Base-by-base conservation (phyloP, 2,113 vertebrate species). In the Colossoma macropomum region DNA sequence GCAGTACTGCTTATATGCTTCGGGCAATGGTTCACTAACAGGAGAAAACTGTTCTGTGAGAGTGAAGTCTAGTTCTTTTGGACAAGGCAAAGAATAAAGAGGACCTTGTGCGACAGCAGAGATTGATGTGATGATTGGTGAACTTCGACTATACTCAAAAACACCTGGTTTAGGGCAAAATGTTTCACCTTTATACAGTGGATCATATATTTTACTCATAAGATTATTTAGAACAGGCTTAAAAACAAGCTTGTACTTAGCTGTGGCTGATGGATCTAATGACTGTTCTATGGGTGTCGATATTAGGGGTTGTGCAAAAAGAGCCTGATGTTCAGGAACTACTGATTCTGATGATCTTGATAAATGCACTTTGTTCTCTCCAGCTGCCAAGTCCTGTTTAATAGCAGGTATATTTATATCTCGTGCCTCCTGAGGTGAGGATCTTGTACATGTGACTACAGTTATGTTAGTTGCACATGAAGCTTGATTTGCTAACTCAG, bases 141-240 rank as follows among this genome's bases (percentile, higher is more conserved):
- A 59, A 52, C 41, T 60, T 50, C 17, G 48, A 65, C 38, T 23
- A 17, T 81, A 80, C 28, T 84, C 79, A 86, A 85, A 74, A 23
- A 62, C 34, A 78, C 21, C 81, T 23, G 41, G 65, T 77, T 89
- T 86, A 2, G 56, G 81, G 30, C 10, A 83, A 72, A 83, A 86
- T 21, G 83, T 38, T 30, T 89, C 78, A 34, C 89, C 90, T 68
- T 85, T 85, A 80, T 92, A 94, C 48, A 92, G 93, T 25, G 91
- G 88, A 80, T 95, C 93, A 83, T 25, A 45, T 11, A 92, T 80
- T 63, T 94, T 89, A 71, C 85, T 66, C 12, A 92, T 90, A 13
- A 87, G 62, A 62, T 89, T 92, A 81, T 82, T 79, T 5, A 72
- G 17, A 21, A 89, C 83, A 76, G 71, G 70, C 85, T 90, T 86